Percentiles rank a stretch among this genome's conserved stretches.
Conservation (phyloP, 2,113 vertebrate genomes). For the Petaurus breviceps region DNA sequence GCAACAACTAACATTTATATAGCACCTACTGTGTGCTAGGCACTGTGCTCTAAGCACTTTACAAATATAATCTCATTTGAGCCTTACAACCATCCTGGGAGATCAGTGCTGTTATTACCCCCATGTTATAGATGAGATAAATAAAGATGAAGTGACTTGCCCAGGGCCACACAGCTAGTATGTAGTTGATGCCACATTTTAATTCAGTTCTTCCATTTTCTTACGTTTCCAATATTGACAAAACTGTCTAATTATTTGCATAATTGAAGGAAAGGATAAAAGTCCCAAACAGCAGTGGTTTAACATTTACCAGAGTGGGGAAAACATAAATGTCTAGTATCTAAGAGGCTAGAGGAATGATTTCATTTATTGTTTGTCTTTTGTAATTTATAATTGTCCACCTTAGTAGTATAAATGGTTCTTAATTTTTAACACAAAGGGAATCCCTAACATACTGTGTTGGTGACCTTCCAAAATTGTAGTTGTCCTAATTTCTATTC, state of each 20-base stretch:
- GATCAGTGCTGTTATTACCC: background rate
- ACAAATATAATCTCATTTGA: background rate
- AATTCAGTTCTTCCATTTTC: background rate
- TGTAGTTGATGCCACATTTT: background rate
- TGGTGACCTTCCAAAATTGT: background rate
- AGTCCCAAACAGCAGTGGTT: background rate
- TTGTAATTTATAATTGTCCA: background rate
- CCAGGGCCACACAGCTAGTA: background rate
- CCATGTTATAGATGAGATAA: background rate
- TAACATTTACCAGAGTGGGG: background rate
- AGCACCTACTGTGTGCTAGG: background rate
- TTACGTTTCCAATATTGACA: background rate
- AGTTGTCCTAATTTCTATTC: background rate
- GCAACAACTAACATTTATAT: too few relatives aligned
- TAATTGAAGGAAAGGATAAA: conserved; percentile 21
- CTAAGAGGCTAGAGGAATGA: background rate
- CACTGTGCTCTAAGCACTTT: background rate
- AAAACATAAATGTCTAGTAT: background rate
- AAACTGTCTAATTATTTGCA: background rate
- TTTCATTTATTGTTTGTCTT: background rate
- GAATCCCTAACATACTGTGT: too few relatives aligned
- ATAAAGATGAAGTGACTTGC: background rate
- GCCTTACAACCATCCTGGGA: background rate
- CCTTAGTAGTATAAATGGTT: background rate
- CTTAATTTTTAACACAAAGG: background rate